Evolutionary conservation across 2,888 invertebrate species (phyloP), one percentile per base, ranked within the genome.

Genomic region (Bursaphelenchus okinawaensis): DNA sequence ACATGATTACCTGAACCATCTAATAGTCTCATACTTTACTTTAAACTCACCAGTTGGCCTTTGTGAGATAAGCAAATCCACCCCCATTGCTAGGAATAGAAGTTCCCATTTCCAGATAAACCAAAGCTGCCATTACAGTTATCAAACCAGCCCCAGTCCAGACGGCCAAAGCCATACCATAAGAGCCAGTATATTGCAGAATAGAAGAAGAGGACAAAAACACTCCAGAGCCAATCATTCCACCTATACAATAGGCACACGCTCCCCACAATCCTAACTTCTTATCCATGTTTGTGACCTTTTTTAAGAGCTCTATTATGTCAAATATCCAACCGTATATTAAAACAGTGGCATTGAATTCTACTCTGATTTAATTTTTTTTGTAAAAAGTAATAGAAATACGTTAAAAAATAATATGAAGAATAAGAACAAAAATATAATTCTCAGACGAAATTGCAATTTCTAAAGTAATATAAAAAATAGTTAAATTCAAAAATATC

Each of bases 181-280:
- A 89, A 19, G 93, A 93, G 12, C 93, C 92, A 12, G 92, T 89
- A 82, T 89, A 87, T 68, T 86, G 85, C 16, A 95, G 86, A n/a
- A 93, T 93, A 72, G 93, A 90, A 81, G 89, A 91, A 0, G 94
- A 94, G n/a, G 92, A 91, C 55, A 94, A 91, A 83, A 95, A 95
- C 78, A 95, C 95, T 7, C 78, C 78, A 16, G 93, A 89, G 0
- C 95, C 95, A 28, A 79, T 74, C 52, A 79, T 79, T 62, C 76
- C 78, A 16, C 79, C 78, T 52, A 79, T 71, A 27, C 70, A 70
- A 58, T 79, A 79, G 12, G 60, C 60, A 23, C 31, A 27, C 19
- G 50, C 29, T 9, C 50, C 22, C 19, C 31, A 23, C 22, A 51
- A 20, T 8, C 75, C 76, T 23, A 78, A 73, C 56, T 72, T 66